Conservation (phyloP, 2,113 vertebrate genomes). For the Chunga burmeisteri region DNA sequence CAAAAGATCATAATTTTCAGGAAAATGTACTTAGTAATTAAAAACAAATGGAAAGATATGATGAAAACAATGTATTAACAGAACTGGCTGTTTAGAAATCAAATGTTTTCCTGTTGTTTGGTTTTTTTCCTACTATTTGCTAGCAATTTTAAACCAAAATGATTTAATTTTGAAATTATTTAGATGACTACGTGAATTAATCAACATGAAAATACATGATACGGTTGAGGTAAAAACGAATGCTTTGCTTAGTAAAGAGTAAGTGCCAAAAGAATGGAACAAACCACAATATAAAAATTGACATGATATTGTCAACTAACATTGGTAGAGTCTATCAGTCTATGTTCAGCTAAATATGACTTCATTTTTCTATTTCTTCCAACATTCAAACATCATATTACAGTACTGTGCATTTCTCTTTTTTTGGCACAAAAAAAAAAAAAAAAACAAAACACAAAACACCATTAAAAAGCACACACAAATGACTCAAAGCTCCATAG, state of each 20-base stretch:
- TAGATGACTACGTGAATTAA: background rate
- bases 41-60: conserved; percentile 17
- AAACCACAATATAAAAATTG: background rate
- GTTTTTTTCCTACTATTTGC: background rate
- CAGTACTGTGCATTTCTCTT: background rate
- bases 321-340: background rate
- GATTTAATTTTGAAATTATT: background rate
- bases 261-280: background rate
- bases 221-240: background rate
- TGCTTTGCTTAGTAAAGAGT: background rate
- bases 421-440: background rate
- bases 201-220: background rate
- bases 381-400: background rate
- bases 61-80: background rate
- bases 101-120: accelerated
- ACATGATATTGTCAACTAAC: background rate
- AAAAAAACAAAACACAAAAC: background rate
- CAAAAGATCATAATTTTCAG: background rate
- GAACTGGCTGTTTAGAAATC: background rate
- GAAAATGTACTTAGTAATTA: background rate
- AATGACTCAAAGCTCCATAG: background rate
- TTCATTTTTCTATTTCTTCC: background rate
- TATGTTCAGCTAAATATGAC: background rate
- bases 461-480: background rate
- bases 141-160: background rate